These are phyloP conservation scores for Lomographa bimaculata DNA, from an alignment of 2,888 invertebrate genomes.

Conservation along the genomic window DNA sequence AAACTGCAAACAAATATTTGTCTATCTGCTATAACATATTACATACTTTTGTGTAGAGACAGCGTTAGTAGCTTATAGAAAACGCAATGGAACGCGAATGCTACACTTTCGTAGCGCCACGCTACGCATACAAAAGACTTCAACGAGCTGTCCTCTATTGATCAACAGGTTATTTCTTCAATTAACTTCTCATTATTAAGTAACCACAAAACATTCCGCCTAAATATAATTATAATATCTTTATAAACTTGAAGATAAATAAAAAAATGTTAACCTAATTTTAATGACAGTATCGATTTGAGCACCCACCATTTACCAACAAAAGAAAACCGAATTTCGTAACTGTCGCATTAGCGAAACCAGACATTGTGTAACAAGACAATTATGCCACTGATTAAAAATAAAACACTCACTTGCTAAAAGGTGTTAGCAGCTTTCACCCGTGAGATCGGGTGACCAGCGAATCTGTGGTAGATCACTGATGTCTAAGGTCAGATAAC, in stretches of 20 bases:
- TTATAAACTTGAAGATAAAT: too few relatives aligned
- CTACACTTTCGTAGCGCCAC: slow-evolving; percentile 45
- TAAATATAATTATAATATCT: too few relatives aligned
- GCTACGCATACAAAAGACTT: slow-evolving; percentile 67
- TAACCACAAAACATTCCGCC: slow-evolving; percentile 25
- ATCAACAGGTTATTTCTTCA: too few relatives aligned
- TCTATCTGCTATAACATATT: slow-evolving; percentile 1
- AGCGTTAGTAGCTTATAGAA: slow-evolving; percentile 33
- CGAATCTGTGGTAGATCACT: slow-evolving; percentile 1
- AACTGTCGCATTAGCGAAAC: slow-evolving; percentile 51
- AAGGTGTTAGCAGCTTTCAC: slow-evolving; percentile 50
- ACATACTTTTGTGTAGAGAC: too few relatives aligned
- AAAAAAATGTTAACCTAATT: too few relatives aligned
- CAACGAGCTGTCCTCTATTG: slow-evolving; percentile 54
- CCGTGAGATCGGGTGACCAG: slow-evolving; percentile 3
- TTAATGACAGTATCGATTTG: slow-evolving; percentile 12
- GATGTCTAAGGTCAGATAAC: slow-evolving; percentile 12
- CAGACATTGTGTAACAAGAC: slow-evolving; percentile 53
- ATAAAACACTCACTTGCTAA: slow-evolving; percentile 71
- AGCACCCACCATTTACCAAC: slow-evolving; percentile 26
- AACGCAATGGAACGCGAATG: slow-evolving; percentile 36
- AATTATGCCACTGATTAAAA: slow-evolving; percentile 68
- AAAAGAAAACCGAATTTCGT: slow-evolving; percentile 41
- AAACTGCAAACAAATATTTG: neutral
- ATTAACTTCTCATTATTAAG: slow-evolving; percentile 28